Percentiles rank a stretch among this genome's conserved stretches.
Evolutionary conservation across 2,797 vertebrate genomes (phyloP).

Genomic region (Xenops minutus): DNA sequence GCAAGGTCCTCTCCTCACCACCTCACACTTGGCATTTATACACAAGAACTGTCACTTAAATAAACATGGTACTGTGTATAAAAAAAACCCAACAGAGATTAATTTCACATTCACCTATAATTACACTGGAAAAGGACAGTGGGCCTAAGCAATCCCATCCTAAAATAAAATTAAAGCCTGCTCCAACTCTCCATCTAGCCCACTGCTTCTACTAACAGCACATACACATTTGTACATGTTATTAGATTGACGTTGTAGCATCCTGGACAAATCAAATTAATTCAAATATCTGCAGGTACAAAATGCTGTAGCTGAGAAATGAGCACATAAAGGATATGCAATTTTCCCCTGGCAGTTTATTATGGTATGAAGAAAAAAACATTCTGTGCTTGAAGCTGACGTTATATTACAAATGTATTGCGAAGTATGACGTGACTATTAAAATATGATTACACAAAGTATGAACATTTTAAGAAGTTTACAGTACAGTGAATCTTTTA

Average conservation of each 20-base stretch:
- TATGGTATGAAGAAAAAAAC: slow-evolving; percentile 80
- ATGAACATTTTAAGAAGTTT: slow-evolving; percentile 78
- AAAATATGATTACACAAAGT: slow-evolving; percentile 83
- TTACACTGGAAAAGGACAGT: background rate
- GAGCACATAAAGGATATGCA: slow-evolving; percentile 59
- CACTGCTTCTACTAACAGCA: background rate
- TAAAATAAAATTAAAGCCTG: slow-evolving; percentile 35
- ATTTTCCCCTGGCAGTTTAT: slow-evolving; percentile 82
- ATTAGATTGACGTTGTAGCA: background rate
- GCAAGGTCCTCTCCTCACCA: background rate
- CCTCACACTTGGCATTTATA: background rate
- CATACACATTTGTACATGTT: background rate
- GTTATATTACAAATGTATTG: slow-evolving; percentile 80
- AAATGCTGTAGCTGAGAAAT: slow-evolving; percentile 48
- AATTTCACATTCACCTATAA: background rate
- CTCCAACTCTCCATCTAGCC: background rate
- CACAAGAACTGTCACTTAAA: background rate
- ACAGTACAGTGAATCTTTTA: slow-evolving; percentile 78
- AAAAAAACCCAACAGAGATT: background rate
- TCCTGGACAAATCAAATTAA: slow-evolving; percentile 38
- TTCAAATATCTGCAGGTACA: background rate
- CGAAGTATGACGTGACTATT: slow-evolving; percentile 76
- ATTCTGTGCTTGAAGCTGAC: slow-evolving; percentile 79
- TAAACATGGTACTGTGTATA: background rate
- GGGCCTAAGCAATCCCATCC: background rate